Evolutionary conservation across 2,888 invertebrate genomes (phyloP), one percentile per base, ranked within the genome.

Genomic region (Drosophila yooni): DNA sequence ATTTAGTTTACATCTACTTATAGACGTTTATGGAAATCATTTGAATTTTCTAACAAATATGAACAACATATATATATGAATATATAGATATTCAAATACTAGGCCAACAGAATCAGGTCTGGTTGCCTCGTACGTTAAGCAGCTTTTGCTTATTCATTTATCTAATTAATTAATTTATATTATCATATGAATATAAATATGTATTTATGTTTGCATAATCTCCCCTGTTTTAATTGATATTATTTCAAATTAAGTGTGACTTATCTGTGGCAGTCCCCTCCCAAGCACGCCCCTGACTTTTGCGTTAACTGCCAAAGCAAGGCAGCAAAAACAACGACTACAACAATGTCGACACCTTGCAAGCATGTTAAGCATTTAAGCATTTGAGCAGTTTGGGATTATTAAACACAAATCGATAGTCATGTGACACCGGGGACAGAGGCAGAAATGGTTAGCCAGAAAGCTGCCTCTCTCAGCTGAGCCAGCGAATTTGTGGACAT

Each of bases 401-500:
- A 87, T 87, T 90, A 79, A 89, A 82, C 72, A 81, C 71, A 74
- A 77, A 71, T 73, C 81, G 79, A 64, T 67, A 76, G 74, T 87
- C 91, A 89, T 76, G 82, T 90, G 87, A 87, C 77, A 76, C 66
- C 71, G 75, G 70, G 6, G 15, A 2, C 46, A 18, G 54, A 27
- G 25, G 15, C 52, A 33, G 33, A 15, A 5, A 15, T 3, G 5
- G 25, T 46, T 21, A 74, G 71, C 59, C 66, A 77, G 61, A 67
- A 70, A 33, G 33, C 33, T 0, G 36, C 38, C 38, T 38, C 38
- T 3, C 18, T 25, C 21, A 50, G 38, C 67, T 10, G 31, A 51
- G 56, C 43, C 75, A 25, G 27, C 51, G 33, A 27, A 53, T 8
- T 21, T 21, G 21, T 21, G 52, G 50, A 33, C 40, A 60, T 61